phyloP scores from a whole-genome alignment of 2,113 vertebrate genomes.

The Micronisus gabar region DNA sequence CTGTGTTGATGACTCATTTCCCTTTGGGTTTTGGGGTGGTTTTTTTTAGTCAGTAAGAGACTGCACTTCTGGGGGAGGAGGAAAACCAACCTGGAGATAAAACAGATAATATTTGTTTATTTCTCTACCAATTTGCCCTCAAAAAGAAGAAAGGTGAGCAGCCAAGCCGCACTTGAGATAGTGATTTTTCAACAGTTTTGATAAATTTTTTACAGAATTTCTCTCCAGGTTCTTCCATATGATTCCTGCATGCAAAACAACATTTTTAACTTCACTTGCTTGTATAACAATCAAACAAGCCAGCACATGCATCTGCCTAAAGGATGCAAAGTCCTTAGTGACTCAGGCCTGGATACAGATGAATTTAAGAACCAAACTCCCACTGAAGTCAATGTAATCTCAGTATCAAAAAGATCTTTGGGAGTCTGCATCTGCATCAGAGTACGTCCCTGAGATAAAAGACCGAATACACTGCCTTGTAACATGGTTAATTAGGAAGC shows the following conservation, averaged over 20 bases:
- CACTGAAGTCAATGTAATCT: background rate
- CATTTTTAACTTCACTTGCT: background rate
- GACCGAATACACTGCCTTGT: background rate
- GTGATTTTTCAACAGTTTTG: constrained; percentile 1
- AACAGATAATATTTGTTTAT: background rate
- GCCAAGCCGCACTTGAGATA: background rate
- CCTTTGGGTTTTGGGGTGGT: background rate
- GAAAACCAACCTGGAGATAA: background rate
- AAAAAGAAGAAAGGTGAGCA: background rate
- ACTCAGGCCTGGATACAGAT: background rate
- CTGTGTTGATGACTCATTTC: background rate
- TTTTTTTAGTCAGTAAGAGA: background rate
- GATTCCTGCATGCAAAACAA: constrained; percentile 7
- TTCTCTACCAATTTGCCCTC: background rate
- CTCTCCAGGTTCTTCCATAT: background rate
- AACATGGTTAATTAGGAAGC: background rate
- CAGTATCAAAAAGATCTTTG: background rate
- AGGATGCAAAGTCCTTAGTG: background rate
- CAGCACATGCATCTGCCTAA: background rate
- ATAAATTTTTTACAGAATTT: constrained; percentile 32
- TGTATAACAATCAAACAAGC: background rate
- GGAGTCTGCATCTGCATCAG: background rate
- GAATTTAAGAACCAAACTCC: background rate
- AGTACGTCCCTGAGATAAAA: background rate
- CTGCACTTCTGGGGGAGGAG: background rate